Base-by-base conservation (phyloP, 2,113 vertebrate species). In the Okapia johnstoni region DNA sequence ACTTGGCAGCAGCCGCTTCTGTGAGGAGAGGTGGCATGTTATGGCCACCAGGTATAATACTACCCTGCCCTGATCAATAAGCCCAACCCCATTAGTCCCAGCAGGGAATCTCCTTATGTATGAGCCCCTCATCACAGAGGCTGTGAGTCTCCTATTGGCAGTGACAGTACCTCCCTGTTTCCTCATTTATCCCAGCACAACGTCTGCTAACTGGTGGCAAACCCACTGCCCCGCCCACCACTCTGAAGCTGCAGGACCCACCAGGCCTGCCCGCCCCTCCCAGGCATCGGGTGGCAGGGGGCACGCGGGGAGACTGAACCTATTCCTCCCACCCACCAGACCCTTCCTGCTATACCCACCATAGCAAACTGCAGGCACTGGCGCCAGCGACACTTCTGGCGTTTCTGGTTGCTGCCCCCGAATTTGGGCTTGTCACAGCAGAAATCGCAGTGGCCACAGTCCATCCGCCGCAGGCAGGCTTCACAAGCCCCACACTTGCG, bases 401-500 rank as follows among this genome's bases (percentile, higher is more conserved):
- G 99, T 98, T 99, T 99, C 97, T 99, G 99, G 97, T 99, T 99
- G 97, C 99, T 99, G 96, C 99, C 99, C n/a, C 99, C 99, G 58
- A 99, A 99, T 97, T 99, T 99, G 96, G 99, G 99, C 97, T 99
- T 99, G 98, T 99, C 99, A 25, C 98, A 97, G 96, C 99, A 99
- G 98, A 99, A 99, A 97, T 99, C 99, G 26, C 99, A 99, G 15
- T 98, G 98, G 96, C 99, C 99, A 40, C 99, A 99, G 98, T 99
- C 99, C 92, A 97, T 98, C 95, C 98, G 99, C 93, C 98, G 98
- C 57, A 99, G 98, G 93, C 99, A 99, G 94, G 99, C 99, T 87
- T 99, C 98, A 95, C 99, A 99, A 92, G 98, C 97, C 43, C 99
- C 99, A 90, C 99, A 99, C 76, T 99, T 98, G 7, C 99, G 99